phyloP scores from a whole-genome alignment of 1,140 invertebrate species.

The Andrena cerasifolii region DNA sequence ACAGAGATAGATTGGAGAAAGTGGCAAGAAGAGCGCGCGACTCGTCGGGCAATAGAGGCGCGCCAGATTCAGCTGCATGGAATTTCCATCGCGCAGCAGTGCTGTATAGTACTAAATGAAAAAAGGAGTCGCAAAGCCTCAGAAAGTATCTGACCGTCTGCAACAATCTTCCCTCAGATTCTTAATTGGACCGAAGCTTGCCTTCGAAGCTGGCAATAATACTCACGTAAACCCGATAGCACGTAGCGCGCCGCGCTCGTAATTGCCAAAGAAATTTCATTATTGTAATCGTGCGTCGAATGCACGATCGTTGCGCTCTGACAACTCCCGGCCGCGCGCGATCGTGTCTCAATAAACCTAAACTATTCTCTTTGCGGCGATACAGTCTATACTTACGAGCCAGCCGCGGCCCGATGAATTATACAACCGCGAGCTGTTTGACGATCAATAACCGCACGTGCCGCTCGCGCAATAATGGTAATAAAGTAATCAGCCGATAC shows the following conservation, averaged over 20 bases:
- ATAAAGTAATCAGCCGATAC: slow-evolving; percentile 2
- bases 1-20: too few relatives aligned
- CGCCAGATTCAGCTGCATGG: too few relatives aligned
- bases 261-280: neutral
- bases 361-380: slow-evolving; percentile 23
- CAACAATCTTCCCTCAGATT: too few relatives aligned
- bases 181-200: too few relatives aligned
- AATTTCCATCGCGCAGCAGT: too few relatives aligned
- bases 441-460: slow-evolving; percentile 2
- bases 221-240: neutral
- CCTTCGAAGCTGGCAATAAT: too few relatives aligned
- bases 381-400: slow-evolving; percentile 2
- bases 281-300: slow-evolving; percentile 6
- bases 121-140: too few relatives aligned
- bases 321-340: neutral
- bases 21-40: too few relatives aligned
- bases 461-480: neutral
- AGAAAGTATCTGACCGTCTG: too few relatives aligned
- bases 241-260: neutral
- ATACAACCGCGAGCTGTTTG: neutral
- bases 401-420: neutral
- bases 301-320: neutral
- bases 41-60: too few relatives aligned
- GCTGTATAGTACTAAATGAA: too few relatives aligned
- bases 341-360: neutral